These are phyloP conservation scores for Brachionus calyciflorus DNA, from an alignment of 1,140 invertebrate genomes.

Conservation along the genomic window DNA sequence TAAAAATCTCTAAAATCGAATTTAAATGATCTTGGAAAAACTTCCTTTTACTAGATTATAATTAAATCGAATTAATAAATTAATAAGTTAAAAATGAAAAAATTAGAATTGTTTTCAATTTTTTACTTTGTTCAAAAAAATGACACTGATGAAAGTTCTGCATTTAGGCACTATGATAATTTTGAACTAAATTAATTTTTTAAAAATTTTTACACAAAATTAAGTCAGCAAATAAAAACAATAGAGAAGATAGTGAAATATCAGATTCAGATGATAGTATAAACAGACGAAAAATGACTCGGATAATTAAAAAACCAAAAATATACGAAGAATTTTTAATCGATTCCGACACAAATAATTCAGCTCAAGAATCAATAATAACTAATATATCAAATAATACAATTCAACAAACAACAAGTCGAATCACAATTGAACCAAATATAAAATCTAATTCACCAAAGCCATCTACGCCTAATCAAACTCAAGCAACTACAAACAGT, in stretches of 20 bases:
- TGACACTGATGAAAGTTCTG: too few species aligned
- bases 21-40: too few species aligned
- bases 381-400: neutral
- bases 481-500: too few species aligned
- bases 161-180: too few species aligned
- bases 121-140: too few species aligned
- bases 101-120: too few species aligned
- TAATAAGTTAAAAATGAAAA: too few species aligned
- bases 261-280: neutral
- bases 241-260: neutral
- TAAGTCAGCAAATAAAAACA: neutral
- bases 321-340: neutral
- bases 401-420: neutral
- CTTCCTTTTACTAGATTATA: too few species aligned
- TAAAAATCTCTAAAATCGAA: too few species aligned
- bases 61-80: too few species aligned
- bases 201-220: too few species aligned
- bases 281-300: neutral
- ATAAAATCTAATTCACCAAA: neutral
- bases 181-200: too few species aligned
- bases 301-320: neutral
- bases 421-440: constrained; percentile 36
- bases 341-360: neutral
- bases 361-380: neutral
- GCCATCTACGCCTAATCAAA: neutral